Conservation (phyloP, 23 tunicate genomes). For the Aplidium turbinatum region DNA sequence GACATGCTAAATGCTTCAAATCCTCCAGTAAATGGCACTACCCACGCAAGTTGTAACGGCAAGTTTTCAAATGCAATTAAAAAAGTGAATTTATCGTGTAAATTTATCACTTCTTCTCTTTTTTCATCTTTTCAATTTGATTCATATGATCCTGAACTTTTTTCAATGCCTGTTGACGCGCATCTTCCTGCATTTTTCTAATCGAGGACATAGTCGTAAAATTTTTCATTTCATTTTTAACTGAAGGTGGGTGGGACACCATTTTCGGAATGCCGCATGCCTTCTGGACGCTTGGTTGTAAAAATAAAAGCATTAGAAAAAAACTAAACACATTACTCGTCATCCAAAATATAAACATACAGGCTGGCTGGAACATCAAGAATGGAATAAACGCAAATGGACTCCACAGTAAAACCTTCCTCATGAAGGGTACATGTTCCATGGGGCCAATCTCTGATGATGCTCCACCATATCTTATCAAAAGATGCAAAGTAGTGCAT, state of each 20-base stretch:
- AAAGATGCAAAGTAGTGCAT: slow-evolving; percentile 41
- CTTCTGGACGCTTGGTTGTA: slow-evolving; percentile 22
- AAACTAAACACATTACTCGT: slow-evolving; percentile 62
- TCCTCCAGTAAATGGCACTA: too few species aligned
- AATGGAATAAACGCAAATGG: slow-evolving; percentile 68
- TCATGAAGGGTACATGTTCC: slow-evolving; percentile 28
- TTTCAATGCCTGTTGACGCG: slow-evolving; percentile 18
- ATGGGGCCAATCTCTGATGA: slow-evolving; percentile 66
- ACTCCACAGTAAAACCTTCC: slow-evolving; percentile 45
- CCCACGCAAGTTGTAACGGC: neutral
- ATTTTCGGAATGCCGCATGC: slow-evolving; percentile 45
- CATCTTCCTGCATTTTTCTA: slow-evolving; percentile 26
- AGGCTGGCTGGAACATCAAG: slow-evolving; percentile 64
- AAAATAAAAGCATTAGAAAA: slow-evolving; percentile 42
- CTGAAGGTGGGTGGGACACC: slow-evolving; percentile 31
- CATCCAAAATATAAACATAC: slow-evolving; percentile 81
- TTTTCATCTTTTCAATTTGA: slow-evolving; percentile 9
- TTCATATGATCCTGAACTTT: slow-evolving; percentile 54
- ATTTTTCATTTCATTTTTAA: slow-evolving; percentile 23
- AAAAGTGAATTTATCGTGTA: too few species aligned
- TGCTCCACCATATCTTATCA: slow-evolving; percentile 82
- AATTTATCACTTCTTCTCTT: too few species aligned
- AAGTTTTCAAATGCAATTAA: too few species aligned
- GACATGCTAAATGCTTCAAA: too few species aligned
- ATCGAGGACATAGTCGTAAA: slow-evolving; percentile 23